phyloP scores from a whole-genome alignment of 2,888 invertebrate genomes.

The Coenonympha arcania region DNA sequence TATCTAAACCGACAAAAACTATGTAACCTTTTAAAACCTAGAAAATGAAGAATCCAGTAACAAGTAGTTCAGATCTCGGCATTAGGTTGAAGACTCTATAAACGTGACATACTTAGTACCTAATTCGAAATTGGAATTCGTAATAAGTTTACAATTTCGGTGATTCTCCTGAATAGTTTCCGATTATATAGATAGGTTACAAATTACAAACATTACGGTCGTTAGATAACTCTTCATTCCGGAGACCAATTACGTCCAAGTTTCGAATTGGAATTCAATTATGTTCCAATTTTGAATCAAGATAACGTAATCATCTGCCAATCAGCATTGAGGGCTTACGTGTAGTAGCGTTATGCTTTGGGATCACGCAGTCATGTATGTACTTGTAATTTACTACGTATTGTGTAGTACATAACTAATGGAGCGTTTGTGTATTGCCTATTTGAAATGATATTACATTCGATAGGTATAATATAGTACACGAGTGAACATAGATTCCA shows the following conservation, averaged over 20 bases:
- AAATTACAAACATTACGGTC: too few species aligned
- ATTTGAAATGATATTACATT: not conserved
- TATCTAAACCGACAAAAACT: too few species aligned
- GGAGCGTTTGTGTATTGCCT: not conserved
- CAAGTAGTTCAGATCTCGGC: too few species aligned
- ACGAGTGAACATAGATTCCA: not conserved
- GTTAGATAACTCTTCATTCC: slow-evolving; percentile 26
- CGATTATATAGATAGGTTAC: slow-evolving; percentile 13
- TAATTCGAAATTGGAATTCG: too few species aligned
- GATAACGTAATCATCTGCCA: slow-evolving; percentile 33
- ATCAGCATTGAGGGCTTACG: slow-evolving; percentile 25
- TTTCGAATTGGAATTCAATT: slow-evolving; percentile 36
- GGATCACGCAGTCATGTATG: not conserved
- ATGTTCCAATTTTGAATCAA: slow-evolving; percentile 34
- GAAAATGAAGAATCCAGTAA: too few species aligned
- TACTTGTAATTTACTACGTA: slow-evolving; percentile 3
- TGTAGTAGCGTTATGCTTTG: slow-evolving; percentile 2
- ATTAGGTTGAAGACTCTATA: not conserved
- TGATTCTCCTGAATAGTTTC: slow-evolving; percentile 11
- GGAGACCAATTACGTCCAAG: slow-evolving; percentile 31
- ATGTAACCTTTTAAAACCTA: too few species aligned
- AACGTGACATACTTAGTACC: not conserved
- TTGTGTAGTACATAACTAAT: not conserved
- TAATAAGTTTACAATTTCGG: slow-evolving; percentile 19
- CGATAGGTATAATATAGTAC: too few species aligned